Evolutionary conservation across 2,888 invertebrate species (phyloP).

Genomic region (Tyria jacobaeae): DNA sequence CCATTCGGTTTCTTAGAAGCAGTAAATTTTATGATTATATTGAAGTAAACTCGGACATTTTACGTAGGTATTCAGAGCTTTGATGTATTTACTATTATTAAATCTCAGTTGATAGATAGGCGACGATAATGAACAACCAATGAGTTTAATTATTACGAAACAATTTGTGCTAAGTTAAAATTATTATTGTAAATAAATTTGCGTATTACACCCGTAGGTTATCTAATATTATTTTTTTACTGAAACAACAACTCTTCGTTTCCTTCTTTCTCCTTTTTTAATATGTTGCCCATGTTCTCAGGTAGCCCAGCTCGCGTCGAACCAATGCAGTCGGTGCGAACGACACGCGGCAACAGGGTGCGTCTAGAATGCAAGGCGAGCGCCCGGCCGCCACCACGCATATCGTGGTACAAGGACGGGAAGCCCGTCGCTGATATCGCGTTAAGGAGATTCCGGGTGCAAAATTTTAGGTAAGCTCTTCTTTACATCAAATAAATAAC

Average conservation of each 20-base stretch:
- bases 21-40: conserved; percentile 15
- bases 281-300: conserved; percentile 48
- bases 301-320: conserved; percentile 80
- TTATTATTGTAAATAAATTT: too few relatives aligned
- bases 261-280: neutral
- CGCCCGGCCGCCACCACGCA: conserved; percentile 92
- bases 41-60: conserved; percentile 7
- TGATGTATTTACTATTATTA: too few relatives aligned
- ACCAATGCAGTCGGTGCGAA: conserved; percentile 75
- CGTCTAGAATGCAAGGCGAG: conserved; percentile 91
- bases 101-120: neutral
- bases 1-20: conserved; percentile 18
- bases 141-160: too few relatives aligned
- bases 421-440: conserved; percentile 88
- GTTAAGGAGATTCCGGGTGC: conserved; percentile 86
- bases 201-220: neutral
- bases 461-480: conserved; percentile 85
- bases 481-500: neutral
- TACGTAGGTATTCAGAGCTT: neutral
- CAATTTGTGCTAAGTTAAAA: neutral
- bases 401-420: conserved; percentile 94
- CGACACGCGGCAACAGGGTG: conserved; percentile 84
- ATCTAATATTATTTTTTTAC: neutral
- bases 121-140: neutral
- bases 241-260: neutral